Conservation (phyloP, 2,888 invertebrate species). For the Onthophagus sagittarius region DNA sequence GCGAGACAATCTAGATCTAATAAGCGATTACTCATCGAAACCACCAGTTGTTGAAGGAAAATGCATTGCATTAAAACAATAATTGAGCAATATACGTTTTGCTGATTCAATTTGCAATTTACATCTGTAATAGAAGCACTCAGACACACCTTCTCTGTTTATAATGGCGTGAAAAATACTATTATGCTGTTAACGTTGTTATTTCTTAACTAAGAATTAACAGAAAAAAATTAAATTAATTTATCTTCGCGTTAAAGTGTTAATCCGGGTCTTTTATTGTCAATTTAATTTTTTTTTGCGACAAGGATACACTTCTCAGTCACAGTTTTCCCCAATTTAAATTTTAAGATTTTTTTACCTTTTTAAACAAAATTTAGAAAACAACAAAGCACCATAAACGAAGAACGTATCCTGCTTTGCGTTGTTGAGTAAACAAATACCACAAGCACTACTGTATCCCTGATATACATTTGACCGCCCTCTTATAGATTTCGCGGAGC, state of each 20-base stretch:
- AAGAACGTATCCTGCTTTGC: neutral
- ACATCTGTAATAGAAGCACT: neutral
- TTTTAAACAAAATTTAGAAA: no score
- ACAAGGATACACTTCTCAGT: neutral
- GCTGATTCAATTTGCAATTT: neutral
- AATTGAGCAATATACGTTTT: neutral
- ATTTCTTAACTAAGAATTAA: neutral
- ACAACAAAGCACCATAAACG: no score
- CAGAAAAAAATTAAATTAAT: neutral
- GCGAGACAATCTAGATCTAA: no score
- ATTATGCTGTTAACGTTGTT: neutral
- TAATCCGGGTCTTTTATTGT: neutral
- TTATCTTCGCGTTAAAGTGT: neutral
- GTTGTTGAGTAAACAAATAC: neutral
- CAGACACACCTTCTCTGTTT: neutral
- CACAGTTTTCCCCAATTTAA: neutral
- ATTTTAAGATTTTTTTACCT: no score
- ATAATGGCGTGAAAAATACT: neutral
- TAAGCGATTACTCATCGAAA: neutral
- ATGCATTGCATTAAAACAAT: neutral
- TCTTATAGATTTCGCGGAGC: neutral
- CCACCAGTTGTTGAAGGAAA: neutral
- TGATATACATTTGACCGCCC: neutral
- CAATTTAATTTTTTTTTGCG: neutral
- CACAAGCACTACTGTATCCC: neutral